Conservation (phyloP, 2,888 invertebrate species). For the Cryptocheilus praepositus region DNA sequence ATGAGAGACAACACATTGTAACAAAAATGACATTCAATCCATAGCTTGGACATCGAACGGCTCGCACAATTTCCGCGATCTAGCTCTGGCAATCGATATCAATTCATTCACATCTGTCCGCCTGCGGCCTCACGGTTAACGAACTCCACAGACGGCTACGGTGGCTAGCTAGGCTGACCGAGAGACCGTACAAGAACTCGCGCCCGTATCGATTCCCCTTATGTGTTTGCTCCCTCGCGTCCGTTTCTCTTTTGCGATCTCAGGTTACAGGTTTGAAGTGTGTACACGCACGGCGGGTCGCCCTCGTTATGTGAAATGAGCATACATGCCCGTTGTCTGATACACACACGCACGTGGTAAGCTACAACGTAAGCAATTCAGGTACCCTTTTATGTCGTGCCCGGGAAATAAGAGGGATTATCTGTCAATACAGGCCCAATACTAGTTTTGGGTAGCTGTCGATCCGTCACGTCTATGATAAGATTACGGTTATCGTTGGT, state of each 20-base stretch:
- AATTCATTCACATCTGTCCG: neutral
- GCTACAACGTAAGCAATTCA: too few species aligned
- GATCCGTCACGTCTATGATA: slow-evolving; percentile 22
- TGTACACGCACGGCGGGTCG: neutral
- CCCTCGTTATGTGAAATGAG: neutral
- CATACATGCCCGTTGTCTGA: neutral
- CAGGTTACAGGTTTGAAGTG: slow-evolving; percentile 56
- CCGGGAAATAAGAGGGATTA: too few species aligned
- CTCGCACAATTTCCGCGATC: too few species aligned
- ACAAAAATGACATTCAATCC: neutral
- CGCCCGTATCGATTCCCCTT: slow-evolving; percentile 67
- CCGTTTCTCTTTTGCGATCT: slow-evolving; percentile 64
- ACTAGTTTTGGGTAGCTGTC: too few species aligned
- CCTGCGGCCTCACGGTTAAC: neutral
- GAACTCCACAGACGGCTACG: slow-evolving; percentile 2
- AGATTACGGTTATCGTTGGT: slow-evolving; percentile 35
- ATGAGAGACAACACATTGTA: neutral
- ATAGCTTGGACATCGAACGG: neutral
- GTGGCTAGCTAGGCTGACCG: slow-evolving; percentile 32
- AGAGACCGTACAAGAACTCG: slow-evolving; percentile 70
- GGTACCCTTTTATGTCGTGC: too few species aligned
- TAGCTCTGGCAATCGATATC: too few species aligned
- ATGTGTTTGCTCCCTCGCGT: slow-evolving; percentile 48
- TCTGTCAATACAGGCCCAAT: too few species aligned
- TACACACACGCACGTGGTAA: neutral